phyloP scores from a whole-genome alignment of 2,888 invertebrate species.

The Palloptera scutellata region DNA sequence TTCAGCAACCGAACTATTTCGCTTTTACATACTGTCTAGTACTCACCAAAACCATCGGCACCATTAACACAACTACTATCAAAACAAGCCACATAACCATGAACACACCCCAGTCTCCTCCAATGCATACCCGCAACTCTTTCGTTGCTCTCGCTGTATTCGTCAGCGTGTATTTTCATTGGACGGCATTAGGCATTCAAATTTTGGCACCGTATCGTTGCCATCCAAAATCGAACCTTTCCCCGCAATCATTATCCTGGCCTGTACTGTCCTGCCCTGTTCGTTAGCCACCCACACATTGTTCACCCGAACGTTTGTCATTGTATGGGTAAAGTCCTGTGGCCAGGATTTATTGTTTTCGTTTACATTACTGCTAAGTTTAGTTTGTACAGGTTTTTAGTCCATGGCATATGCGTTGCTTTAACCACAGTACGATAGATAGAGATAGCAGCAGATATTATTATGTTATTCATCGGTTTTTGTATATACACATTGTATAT shows the following conservation, averaged over 20 bases:
- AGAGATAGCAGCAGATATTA: constrained; percentile 5
- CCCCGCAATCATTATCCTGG: constrained; percentile 6
- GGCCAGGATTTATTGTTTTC: constrained; percentile 38
- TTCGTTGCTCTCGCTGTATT: constrained; percentile 8
- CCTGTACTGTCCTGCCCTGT: constrained; percentile 9
- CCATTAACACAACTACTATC: background rate
- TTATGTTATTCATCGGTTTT: background rate
- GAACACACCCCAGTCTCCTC: background rate
- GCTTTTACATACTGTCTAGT: too few relatives aligned
- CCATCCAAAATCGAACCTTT: constrained; percentile 8
- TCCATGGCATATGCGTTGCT: constrained; percentile 18
- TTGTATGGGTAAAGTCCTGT: constrained; percentile 17
- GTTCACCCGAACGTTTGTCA: background rate
- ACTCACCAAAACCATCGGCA: background rate
- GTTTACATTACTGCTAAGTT: constrained; percentile 31
- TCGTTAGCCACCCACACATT: constrained; percentile 17
- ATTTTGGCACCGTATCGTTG: constrained; percentile 23
- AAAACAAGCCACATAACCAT: constrained; percentile 4
- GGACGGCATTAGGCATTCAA: constrained; percentile 44
- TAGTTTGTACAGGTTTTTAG: constrained; percentile 38
- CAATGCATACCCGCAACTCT: background rate
- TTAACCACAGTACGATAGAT: constrained; percentile 4
- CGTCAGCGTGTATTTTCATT: constrained; percentile 42
- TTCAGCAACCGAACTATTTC: constrained; percentile 18
- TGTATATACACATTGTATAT: background rate